Evolutionary conservation across 2,113 vertebrate species (phyloP), one percentile per base, ranked within the genome.

Genomic region (Coptodon bakossiorum): DNA sequence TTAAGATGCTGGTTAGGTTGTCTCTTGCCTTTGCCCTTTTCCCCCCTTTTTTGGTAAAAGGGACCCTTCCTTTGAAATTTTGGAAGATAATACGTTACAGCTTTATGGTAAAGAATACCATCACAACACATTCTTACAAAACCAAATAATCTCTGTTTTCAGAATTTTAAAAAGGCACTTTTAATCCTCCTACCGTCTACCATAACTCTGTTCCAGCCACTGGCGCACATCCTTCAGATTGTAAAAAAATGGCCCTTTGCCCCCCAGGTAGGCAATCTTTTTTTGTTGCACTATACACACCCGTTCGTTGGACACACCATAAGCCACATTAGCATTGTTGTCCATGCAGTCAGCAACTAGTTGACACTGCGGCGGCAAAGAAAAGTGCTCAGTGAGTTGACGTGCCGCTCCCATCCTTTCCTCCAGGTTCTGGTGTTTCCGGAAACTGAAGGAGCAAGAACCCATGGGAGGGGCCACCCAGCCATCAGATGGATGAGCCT

Each of bases 311-410:
- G 98, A 97, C 85, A 99, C 98, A 3, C 98, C 98, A 0, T 99
- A 99, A 4, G 98, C 98, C 88, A 97, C 96, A 1, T 99, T 99
- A 86, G 98, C 97, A 22, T 99, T 98, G 88, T 99, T 98, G 97
- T 99, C 98, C 98, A 99, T 99, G 93, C 97, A 96, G 96, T 99
- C 99, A 45, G 98, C 98, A 91, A 98, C 99, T 53, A 99, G 96
- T 76, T 96, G 97, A 93, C 98, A 99, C 94, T 98, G 97, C 6
- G 98, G 96, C 1, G 98, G 98, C 93, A 99, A 96, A 45, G 98
- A 97, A 94, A 98, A 99, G 48, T 95, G 97, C 81, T 98, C 96
- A 29, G 97, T 96, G 4, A 99, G 97, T 80, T 96, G 95, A 48
- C 96, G 96, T 45, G 98, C 99, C 2, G 98, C 98, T 68, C 97